Base-by-base conservation (phyloP, 1,140 invertebrate genomes). In the Plutomurus gul region DNA sequence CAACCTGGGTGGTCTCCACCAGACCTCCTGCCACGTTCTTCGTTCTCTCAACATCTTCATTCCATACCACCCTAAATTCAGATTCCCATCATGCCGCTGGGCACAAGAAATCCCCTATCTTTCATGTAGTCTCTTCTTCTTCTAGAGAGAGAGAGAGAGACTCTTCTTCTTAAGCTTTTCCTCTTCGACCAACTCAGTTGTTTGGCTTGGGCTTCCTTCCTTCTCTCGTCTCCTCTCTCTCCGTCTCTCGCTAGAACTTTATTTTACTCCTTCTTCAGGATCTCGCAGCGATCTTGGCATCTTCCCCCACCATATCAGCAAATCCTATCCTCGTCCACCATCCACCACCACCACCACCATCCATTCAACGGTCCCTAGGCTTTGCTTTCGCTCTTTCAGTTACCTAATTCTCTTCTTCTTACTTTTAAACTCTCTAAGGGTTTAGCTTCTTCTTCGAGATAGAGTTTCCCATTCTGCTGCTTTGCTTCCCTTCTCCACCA, bases 31-130 rank as follows among this genome's bases (percentile, higher is more conserved):
- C 81, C 77, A 79, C 73, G 81, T 78, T 81, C 76, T 79, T 82
- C 81, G 78, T 82, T 79, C 77, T 79, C 77, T 82, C 77, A 82
- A 82, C 81, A 82, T 82, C 81, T 82, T 82, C 81, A 82, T 82
- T 81, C 81, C 81, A 73, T 79, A 81, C 79, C 80, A 82, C 81
- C 81, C 81, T 73, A 82, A 77, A 82, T 82, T 81, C 47, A 51
- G 22, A 56, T 36, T 81, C 72, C 79, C 76, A 81, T 56, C 75
- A 60, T 73, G 73, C 78, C 78, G 73, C 56, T 72, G 73, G 78
- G 71, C 51, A 65, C 56, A 76, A 80, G 20, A 80, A 75, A 46
- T 70, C 30, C 40, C 40, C 74, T 40, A 39, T 47, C 25, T 46
- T 72, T 40, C 70, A 40, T 72, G 40, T 37, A 72, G n/a, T 65